Conservation (phyloP, 1,140 invertebrate species). For the Radopholus similis region DNA sequence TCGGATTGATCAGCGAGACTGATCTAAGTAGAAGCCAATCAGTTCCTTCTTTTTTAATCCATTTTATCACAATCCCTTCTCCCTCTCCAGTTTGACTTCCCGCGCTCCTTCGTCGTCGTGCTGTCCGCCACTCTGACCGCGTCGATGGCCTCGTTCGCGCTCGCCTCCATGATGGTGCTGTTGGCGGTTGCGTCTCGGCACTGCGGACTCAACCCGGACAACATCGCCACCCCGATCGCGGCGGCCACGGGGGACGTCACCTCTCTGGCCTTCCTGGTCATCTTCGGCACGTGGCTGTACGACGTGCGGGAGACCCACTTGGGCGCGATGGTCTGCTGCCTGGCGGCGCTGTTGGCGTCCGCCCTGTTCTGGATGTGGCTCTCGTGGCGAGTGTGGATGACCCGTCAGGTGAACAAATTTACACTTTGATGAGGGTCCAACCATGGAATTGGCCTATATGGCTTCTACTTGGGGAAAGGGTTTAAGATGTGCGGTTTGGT, state of each 20-base stretch:
- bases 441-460: too few relatives aligned
- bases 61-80: background rate
- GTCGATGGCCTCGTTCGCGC: constrained; percentile 68
- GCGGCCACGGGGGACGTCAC: constrained; percentile 74
- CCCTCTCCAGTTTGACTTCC: constrained; percentile 27
- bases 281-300: constrained; percentile 33
- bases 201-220: constrained; percentile 35
- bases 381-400: constrained; percentile 2
- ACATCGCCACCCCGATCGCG: constrained; percentile 33
- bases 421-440: background rate
- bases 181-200: background rate
- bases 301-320: background rate
- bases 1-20: too few relatives aligned
- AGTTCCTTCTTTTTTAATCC: background rate
- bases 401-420: constrained; percentile 15
- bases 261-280: constrained; percentile 66
- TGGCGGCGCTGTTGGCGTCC: constrained; percentile 16
- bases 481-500: too few relatives aligned
- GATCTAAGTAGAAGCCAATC: background rate
- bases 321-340: background rate
- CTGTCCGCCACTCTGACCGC: constrained; percentile 69
- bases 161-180: constrained; percentile 28
- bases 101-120: constrained; percentile 23
- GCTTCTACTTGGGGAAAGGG: too few relatives aligned
- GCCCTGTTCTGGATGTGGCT: constrained; percentile 23